phyloP scores from a whole-genome alignment of 2,888 invertebrate species.

The Drosophila acutilabella region DNA sequence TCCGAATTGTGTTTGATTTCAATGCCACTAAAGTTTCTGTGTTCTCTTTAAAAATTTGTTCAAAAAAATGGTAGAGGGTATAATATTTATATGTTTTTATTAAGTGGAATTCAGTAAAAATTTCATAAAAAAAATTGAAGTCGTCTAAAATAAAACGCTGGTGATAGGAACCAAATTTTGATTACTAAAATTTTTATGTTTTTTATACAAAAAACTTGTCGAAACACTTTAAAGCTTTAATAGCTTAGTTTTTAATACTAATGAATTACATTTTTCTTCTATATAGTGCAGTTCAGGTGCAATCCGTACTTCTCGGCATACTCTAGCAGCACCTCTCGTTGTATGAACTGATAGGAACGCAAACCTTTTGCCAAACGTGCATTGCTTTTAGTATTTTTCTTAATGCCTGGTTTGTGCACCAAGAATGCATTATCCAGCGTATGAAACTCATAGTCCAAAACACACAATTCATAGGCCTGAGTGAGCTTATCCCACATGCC shows the following conservation, averaged over 20 bases:
- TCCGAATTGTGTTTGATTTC: conserved; percentile 5
- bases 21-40: not conserved
- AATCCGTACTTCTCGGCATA: not conserved
- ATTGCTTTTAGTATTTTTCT: conserved; percentile 86
- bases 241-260: not conserved
- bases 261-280: not conserved
- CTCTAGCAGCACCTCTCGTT: not conserved
- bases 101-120: no score
- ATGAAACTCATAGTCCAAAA: conserved; percentile 94
- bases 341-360: not conserved
- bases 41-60: not conserved
- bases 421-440: conserved; percentile 94
- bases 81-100: no score
- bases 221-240: no score
- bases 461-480: conserved; percentile 88
- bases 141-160: not conserved
- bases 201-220: no score
- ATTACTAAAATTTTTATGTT: no score
- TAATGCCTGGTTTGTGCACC: conserved; percentile 95
- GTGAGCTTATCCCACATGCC: conserved; percentile 87
- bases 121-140: not conserved
- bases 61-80: not conserved
- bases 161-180: not conserved
- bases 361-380: not conserved
- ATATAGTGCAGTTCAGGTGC: not conserved